phyloP scores from a whole-genome alignment of 2,888 invertebrate species.

The Zygothrica quintamaculata region DNA sequence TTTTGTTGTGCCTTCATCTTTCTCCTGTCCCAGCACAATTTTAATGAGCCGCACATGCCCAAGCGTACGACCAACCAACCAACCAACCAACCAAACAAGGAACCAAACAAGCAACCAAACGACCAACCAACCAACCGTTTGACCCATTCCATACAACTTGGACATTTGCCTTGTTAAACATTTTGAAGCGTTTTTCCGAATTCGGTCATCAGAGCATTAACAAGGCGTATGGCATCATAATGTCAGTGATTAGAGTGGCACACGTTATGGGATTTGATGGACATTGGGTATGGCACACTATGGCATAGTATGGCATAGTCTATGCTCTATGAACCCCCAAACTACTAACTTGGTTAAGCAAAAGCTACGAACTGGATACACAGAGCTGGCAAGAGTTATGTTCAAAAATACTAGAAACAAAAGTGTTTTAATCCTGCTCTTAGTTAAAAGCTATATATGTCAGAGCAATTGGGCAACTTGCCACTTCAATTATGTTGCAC shows the following conservation, averaged over 20 bases:
- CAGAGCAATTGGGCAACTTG: neutral
- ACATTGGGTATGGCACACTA: neutral
- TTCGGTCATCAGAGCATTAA: conserved; percentile 47
- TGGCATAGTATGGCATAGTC: neutral
- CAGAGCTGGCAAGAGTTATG: no score
- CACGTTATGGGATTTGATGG: conserved; percentile 51
- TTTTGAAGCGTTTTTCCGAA: conserved; percentile 25
- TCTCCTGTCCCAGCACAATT: conserved; percentile 48
- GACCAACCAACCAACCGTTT: conserved; percentile 5
- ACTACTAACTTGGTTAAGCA: no score
- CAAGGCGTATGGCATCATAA: conserved; percentile 62
- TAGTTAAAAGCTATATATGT: neutral
- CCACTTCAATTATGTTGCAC: neutral
- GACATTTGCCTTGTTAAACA: conserved; percentile 56
- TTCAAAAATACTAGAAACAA: no score
- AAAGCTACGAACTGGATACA: no score
- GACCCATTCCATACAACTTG: conserved; percentile 21
- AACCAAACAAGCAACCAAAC: conserved; percentile 7
- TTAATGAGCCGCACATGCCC: conserved; percentile 78
- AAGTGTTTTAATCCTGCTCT: no score
- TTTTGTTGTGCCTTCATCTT: conserved; percentile 2
- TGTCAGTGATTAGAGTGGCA: conserved; percentile 66
- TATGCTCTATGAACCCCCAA: no score
- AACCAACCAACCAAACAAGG: conserved; percentile 3
- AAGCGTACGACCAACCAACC: conserved; percentile 15